Evolutionary conservation across 2,888 invertebrate species (phyloP).

Genomic region (Macaria notata): DNA sequence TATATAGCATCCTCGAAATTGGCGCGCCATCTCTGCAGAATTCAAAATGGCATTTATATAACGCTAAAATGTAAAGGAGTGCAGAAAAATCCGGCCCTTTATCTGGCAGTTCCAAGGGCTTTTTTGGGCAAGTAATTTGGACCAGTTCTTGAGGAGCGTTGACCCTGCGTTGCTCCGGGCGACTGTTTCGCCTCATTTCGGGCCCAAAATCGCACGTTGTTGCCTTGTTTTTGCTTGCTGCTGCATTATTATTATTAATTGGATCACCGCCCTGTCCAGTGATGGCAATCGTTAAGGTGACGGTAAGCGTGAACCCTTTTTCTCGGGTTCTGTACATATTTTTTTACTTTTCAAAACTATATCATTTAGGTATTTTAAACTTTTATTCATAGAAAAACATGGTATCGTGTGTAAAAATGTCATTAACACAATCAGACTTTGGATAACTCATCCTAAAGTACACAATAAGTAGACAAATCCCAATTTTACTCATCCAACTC

Average conservation of each 20-base stretch:
- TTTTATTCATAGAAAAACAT: no score
- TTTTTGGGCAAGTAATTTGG: conserved; percentile 71
- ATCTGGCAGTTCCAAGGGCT: conserved; percentile 49
- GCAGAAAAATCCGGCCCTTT: conserved; percentile 45
- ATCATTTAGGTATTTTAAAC: no score
- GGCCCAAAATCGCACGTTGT: conserved; percentile 73
- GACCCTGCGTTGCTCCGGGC: conserved; percentile 56
- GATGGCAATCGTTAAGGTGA: conserved; percentile 59
- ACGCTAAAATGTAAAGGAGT: conserved; percentile 47
- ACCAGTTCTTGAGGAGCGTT: conserved; percentile 60
- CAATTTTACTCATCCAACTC: no score
- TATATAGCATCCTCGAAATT: conserved; percentile 12
- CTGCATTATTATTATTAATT: conserved; percentile 77
- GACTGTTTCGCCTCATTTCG: conserved; percentile 72
- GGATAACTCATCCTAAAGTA: no score
- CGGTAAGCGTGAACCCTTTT: conserved; percentile 42
- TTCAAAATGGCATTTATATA: conserved; percentile 29
- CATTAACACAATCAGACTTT: no score
- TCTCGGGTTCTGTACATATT: conserved; percentile 43
- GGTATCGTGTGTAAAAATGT: no score
- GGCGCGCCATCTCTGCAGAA: conserved; percentile 9
- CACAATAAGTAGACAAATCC: no score
- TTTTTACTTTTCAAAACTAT: neutral
- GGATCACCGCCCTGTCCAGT: conserved; percentile 66
- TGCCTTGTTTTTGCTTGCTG: conserved; percentile 67